A percentile compares a stretch with the other conserved stretches of the same genome.
Evolutionary conservation across 2,888 invertebrate species (phyloP).

Genomic region (Andrena haemorrhoa): DNA sequence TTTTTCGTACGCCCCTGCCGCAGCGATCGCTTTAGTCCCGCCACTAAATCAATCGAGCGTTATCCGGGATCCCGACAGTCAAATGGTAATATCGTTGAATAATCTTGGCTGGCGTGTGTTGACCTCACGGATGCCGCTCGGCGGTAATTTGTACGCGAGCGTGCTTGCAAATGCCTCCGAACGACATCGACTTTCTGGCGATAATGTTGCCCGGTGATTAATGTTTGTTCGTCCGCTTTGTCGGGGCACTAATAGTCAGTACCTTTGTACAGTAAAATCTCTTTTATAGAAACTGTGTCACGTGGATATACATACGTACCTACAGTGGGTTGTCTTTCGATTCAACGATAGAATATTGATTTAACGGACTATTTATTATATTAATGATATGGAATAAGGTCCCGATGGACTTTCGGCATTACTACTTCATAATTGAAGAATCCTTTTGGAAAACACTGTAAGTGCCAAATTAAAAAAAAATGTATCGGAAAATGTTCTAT

Average conservation of each 20-base stretch:
- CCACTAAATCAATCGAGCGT: slow-evolving; percentile 73
- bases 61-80: slow-evolving; percentile 57
- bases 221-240: not conserved
- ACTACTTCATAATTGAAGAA: too few species aligned
- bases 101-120: slow-evolving; percentile 39
- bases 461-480: too few species aligned
- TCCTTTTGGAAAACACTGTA: too few species aligned
- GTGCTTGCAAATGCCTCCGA: not conserved
- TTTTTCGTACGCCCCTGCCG: slow-evolving; percentile 39
- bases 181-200: not conserved
- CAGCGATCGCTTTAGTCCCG: slow-evolving; percentile 48
- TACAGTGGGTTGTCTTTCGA: too few species aligned
- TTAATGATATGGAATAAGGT: too few species aligned
- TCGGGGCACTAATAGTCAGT: not conserved
- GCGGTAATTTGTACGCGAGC: slow-evolving; percentile 27
- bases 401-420: too few species aligned
- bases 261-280: too few species aligned
- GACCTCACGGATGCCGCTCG: slow-evolving; percentile 13
- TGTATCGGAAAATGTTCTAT: too few species aligned
- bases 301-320: too few species aligned
- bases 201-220: slow-evolving; percentile 23
- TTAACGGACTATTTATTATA: too few species aligned
- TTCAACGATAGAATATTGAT: too few species aligned
- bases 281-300: too few species aligned
- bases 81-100: slow-evolving; percentile 64